These are phyloP conservation scores for Gorsachius magnificus DNA, from an alignment of 2,797 vertebrate genomes.

Conservation along the genomic window DNA sequence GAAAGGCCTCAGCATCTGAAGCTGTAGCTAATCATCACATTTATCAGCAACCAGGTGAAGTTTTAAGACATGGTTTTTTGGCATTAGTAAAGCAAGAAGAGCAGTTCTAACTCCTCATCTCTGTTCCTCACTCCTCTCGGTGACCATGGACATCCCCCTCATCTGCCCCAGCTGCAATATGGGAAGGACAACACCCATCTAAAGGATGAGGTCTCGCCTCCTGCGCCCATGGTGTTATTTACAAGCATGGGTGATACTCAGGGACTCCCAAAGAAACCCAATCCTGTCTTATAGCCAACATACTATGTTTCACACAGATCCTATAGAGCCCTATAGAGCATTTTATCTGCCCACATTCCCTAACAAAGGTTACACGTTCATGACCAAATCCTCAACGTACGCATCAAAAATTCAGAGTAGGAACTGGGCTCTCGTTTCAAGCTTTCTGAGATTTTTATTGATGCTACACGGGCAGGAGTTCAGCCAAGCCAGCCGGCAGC, in stretches of 20 bases:
- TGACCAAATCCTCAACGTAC: not conserved
- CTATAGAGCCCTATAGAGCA: not conserved
- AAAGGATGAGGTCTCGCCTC: not conserved
- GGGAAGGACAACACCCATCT: not conserved
- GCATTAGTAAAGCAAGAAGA: not conserved
- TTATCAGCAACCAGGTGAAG: not conserved
- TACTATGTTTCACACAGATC: not conserved
- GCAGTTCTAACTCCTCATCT: not conserved
- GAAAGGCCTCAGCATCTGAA: not conserved
- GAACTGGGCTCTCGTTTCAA: not conserved
- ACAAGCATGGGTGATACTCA: not conserved
- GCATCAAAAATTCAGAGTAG: not conserved
- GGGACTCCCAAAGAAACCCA: not conserved
- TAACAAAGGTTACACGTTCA: accelerated
- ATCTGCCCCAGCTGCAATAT: not conserved
- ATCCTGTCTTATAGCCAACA: not conserved
- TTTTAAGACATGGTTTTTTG: not conserved
- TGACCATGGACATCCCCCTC: not conserved
- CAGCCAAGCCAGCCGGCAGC: not conserved
- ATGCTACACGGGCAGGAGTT: not conserved
- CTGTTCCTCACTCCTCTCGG: not conserved
- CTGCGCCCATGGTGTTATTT: not conserved
- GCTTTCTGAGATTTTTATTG: not conserved
- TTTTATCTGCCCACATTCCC: not conserved
- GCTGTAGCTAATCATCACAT: not conserved